Conservation (phyloP, 2,888 invertebrate species). For the Xestia xanthographa region DNA sequence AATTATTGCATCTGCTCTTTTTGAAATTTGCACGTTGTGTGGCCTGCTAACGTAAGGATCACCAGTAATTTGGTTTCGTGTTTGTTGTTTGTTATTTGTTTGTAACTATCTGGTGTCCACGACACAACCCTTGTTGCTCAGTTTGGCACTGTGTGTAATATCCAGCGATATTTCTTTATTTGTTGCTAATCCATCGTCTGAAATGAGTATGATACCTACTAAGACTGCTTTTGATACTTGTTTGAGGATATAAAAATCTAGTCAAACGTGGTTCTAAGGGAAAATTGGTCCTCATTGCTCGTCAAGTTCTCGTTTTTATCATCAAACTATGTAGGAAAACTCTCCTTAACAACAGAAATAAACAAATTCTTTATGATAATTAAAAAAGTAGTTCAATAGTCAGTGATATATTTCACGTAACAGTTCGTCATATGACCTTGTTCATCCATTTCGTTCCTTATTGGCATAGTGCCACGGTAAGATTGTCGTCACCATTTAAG, state of each 20-base stretch:
- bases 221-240: no score
- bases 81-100: no score
- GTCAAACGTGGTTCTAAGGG: background rate
- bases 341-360: background rate
- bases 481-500: constrained; percentile 35
- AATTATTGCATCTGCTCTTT: background rate
- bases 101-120: no score
- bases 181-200: no score
- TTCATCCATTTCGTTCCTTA: constrained; percentile 78
- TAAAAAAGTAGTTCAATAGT: constrained; percentile 30
- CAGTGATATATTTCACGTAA: constrained; percentile 31
- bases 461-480: constrained; percentile 79
- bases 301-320: background rate
- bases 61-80: no score
- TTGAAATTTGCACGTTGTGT: background rate
- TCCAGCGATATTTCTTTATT: no score
- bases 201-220: no score
- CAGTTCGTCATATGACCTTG: constrained; percentile 69
- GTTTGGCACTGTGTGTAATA: no score
- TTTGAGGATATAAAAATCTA: background rate
- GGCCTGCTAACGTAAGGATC: background rate
- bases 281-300: background rate
- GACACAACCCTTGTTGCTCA: no score
- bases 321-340: background rate
- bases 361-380: background rate